A percentile compares a stretch with the other conserved stretches of the same genome.
These are phyloP conservation scores for Mellivora capensis DNA, from an alignment of 2,113 vertebrate genomes.

Conservation along the genomic window DNA sequence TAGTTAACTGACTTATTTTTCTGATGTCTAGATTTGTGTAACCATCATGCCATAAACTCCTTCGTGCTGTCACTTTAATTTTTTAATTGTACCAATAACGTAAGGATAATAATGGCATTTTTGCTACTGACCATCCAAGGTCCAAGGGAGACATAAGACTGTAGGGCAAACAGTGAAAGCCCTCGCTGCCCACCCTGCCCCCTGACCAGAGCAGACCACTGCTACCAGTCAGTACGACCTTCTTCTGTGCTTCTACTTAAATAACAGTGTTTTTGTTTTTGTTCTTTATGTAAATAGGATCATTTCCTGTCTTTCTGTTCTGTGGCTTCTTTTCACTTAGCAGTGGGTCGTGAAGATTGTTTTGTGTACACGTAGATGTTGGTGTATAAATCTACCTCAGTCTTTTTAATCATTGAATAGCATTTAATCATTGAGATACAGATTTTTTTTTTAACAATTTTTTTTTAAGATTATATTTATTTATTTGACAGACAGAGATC, in stretches of 20 bases:
- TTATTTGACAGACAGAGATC: no score
- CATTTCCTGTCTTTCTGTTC: neutral
- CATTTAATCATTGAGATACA: neutral
- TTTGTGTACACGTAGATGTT: neutral
- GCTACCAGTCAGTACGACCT: neutral
- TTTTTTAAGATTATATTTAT: no score
- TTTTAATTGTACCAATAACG: neutral
- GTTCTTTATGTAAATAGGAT: neutral
- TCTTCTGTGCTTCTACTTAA: neutral
- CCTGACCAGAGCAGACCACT: no score
- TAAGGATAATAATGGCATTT: neutral
- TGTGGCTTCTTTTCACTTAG: neutral
- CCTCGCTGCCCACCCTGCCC: rapidly evolving
- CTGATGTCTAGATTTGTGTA: neutral
- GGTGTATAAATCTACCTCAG: neutral
- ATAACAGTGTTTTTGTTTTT: no score
- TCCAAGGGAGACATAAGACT: neutral
- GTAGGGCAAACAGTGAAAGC: rapidly evolving
- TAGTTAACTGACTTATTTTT: neutral
- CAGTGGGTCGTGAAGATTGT: neutral
- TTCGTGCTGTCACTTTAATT: neutral
- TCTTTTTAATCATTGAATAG: neutral
- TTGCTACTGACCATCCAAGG: neutral
- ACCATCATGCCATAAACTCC: neutral
- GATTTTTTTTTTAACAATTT: neutral